Evolutionary conservation across 2,888 invertebrate genomes (phyloP).

Genomic region (Hecatera dysodea): DNA sequence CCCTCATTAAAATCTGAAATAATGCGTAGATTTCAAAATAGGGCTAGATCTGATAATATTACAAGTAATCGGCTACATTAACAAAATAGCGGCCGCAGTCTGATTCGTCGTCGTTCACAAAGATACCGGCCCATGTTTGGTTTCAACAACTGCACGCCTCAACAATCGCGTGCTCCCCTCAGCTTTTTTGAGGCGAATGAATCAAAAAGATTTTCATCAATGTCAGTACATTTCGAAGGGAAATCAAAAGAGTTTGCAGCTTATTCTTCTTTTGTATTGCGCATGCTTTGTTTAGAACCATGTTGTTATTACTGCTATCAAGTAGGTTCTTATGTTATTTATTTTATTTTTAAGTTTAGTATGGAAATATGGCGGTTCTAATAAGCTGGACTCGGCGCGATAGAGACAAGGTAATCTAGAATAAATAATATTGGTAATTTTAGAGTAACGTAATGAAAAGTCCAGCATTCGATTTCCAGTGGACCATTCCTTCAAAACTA

Average conservation of each 20-base stretch:
- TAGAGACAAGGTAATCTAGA: slow-evolving; percentile 22
- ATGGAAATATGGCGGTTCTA: slow-evolving; percentile 16
- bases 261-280: slow-evolving; percentile 38
- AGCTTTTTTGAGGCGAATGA: slow-evolving; percentile 49
- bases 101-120: background rate
- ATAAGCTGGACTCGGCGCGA: background rate
- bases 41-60: background rate
- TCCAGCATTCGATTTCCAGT: background rate
- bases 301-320: slow-evolving; percentile 13
- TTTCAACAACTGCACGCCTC: slow-evolving; percentile 41
- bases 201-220: slow-evolving; percentile 68
- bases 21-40: background rate
- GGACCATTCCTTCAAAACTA: background rate
- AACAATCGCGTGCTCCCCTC: slow-evolving; percentile 39
- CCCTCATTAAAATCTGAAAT: background rate
- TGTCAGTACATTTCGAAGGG: slow-evolving; percentile 44
- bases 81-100: background rate
- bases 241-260: slow-evolving; percentile 41
- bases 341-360: slow-evolving; percentile 20
- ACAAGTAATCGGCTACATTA: background rate
- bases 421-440: background rate
- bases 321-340: slow-evolving; percentile 8
- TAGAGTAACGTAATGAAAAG: background rate
- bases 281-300: slow-evolving; percentile 35
- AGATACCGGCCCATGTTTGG: slow-evolving; percentile 12